phyloP scores from a whole-genome alignment of 2,888 invertebrate genomes.

The Lasioglossum morio region DNA sequence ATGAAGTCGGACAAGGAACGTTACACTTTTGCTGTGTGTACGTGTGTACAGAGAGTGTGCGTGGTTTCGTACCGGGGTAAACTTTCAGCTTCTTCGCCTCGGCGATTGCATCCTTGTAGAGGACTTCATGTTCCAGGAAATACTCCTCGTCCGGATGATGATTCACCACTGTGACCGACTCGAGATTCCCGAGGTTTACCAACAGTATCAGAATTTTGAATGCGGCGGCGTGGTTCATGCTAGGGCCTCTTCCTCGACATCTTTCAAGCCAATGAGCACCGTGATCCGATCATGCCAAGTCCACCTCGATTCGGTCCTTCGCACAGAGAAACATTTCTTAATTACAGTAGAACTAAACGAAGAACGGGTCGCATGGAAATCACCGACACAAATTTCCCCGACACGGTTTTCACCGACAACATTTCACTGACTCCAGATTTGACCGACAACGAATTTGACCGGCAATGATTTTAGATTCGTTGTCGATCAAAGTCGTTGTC shows the following conservation, averaged over 20 bases:
- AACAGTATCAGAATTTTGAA: slow-evolving; percentile 72
- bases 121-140: slow-evolving; percentile 88
- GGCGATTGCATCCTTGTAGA: slow-evolving; percentile 86
- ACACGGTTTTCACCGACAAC: too few relatives aligned
- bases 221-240: slow-evolving; percentile 75
- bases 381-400: too few relatives aligned
- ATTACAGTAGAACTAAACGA: not conserved
- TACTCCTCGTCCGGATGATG: slow-evolving; percentile 86
- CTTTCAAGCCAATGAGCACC: slow-evolving; percentile 35
- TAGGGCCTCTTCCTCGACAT: slow-evolving; percentile 72
- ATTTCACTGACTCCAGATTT: too few relatives aligned
- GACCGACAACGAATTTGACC: too few relatives aligned
- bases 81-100: slow-evolving; percentile 85
- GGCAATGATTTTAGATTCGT: too few relatives aligned
- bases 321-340: not conserved
- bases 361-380: too few relatives aligned
- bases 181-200: slow-evolving; percentile 69
- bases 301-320: slow-evolving; percentile 11
- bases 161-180: slow-evolving; percentile 79
- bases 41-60: slow-evolving; percentile 17
- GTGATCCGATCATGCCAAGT: not conserved
- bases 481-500: too few relatives aligned
- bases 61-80: slow-evolving; percentile 82
- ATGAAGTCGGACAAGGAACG: slow-evolving; percentile 51
- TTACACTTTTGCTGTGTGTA: slow-evolving; percentile 38